Evolutionary conservation across 2,888 invertebrate species (phyloP).

Genomic region (Orthosia gothica): DNA sequence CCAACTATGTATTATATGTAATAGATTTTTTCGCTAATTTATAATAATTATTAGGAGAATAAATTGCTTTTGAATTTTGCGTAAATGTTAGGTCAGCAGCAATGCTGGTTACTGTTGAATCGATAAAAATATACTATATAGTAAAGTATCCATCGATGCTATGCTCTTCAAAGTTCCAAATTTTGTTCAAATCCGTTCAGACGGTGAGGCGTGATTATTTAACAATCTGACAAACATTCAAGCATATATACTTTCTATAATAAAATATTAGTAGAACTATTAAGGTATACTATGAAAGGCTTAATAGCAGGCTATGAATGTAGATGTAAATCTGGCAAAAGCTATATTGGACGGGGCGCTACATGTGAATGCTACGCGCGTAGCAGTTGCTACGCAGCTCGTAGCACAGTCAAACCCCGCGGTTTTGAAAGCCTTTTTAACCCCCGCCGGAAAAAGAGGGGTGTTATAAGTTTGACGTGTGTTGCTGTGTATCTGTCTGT

Average conservation of each 20-base stretch:
- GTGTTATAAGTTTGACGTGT: too few species aligned
- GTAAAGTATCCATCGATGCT: neutral
- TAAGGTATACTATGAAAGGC: neutral
- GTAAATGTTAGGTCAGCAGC: too few species aligned
- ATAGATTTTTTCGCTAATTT: too few species aligned
- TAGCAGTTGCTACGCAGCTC: conserved; percentile 38
- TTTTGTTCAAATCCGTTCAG: neutral
- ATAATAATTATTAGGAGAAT: too few species aligned
- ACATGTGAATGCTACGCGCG: conserved; percentile 13
- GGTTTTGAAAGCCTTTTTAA: neutral
- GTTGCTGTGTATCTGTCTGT: too few species aligned
- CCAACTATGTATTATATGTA: neutral
- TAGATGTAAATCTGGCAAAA: neutral
- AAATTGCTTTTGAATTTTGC: too few species aligned
- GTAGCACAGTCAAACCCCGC: conserved; percentile 15
- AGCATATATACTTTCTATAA: too few species aligned
- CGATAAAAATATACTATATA: neutral
- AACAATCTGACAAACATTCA: too few species aligned
- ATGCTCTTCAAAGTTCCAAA: neutral
- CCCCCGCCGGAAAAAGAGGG: too few species aligned
- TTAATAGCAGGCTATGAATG: neutral
- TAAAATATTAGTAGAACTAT: neutral
- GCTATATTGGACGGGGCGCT: too few species aligned
- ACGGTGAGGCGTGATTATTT: too few species aligned
- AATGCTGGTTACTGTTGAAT: neutral